phyloP scores from a whole-genome alignment of 2,797 vertebrate genomes.

The Hippocampus kuda region DNA sequence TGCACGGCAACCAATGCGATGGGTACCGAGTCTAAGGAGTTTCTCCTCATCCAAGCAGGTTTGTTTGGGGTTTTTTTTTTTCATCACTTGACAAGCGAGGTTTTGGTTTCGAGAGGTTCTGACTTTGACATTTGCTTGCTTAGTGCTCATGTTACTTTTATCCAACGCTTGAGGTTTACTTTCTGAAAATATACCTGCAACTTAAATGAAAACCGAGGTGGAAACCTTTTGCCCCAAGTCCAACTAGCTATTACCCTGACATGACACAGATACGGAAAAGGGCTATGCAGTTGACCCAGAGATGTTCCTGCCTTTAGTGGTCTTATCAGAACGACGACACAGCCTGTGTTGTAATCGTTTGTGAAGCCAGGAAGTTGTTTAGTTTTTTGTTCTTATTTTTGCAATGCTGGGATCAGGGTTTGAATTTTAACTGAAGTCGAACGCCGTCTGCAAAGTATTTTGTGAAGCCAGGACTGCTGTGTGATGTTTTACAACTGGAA shows the following conservation, averaged over 20 bases:
- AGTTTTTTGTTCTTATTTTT: background rate
- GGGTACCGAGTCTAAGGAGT: conserved; percentile 88
- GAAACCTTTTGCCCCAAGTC: background rate
- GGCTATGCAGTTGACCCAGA: no score
- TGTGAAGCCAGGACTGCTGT: background rate
- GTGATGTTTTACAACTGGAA: background rate
- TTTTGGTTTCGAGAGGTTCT: background rate
- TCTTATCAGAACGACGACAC: background rate
- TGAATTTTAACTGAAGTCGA: no score
- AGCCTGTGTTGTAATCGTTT: background rate
- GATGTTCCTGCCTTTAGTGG: background rate
- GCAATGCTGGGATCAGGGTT: no score
- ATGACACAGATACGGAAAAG: no score
- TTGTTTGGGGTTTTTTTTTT: background rate
- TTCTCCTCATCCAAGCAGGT: conserved; percentile 96
- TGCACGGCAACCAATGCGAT: conserved; percentile 87
- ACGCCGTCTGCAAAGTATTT: no score
- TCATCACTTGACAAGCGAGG: background rate
- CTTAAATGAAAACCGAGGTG: background rate
- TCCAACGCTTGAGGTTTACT: background rate
- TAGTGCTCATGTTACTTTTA: background rate
- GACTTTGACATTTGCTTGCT: background rate
- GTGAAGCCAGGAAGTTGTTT: background rate
- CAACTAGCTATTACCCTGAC: background rate
- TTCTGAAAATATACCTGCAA: background rate